These are phyloP conservation scores for Philhelius pedissequus DNA, from an alignment of 2,888 invertebrate species.

Conservation along the genomic window DNA sequence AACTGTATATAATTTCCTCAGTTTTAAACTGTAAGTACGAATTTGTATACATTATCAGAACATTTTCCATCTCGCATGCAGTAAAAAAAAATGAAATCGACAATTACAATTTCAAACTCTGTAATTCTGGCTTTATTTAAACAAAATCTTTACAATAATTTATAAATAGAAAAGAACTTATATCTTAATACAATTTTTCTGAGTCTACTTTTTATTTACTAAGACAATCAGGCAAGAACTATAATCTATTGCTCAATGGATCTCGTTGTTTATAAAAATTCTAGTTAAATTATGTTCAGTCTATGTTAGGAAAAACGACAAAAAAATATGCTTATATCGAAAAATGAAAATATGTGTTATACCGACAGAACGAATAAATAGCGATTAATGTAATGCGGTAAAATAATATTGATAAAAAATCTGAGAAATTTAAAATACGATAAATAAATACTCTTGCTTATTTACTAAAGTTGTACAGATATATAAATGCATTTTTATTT, in stretches of 20 bases:
- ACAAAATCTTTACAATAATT: conserved; percentile 40
- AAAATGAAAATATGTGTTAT: not conserved
- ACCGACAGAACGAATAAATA: conserved; percentile 16
- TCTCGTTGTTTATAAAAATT: conserved; percentile 46
- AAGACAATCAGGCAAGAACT: conserved; percentile 50
- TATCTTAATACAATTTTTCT: conserved; percentile 31
- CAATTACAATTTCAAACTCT: conserved; percentile 20
- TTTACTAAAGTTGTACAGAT: conserved; percentile 45
- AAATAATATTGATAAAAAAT: conserved; percentile 10
- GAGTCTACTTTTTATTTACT: conserved; percentile 33
- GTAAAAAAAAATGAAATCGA: too few relatives aligned
- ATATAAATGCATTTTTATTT: conserved; percentile 25
- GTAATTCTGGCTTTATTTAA: conserved; percentile 55
- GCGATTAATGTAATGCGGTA: conserved; percentile 22
- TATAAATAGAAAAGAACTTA: conserved; percentile 41
- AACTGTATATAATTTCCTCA: too few relatives aligned
- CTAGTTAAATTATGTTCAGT: conserved; percentile 56
- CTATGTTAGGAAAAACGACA: conserved; percentile 52
- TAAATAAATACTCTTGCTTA: conserved; percentile 65
- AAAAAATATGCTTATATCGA: conserved; percentile 1
- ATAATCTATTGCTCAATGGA: not conserved
- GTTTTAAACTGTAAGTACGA: too few relatives aligned
- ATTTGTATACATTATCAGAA: too few relatives aligned
- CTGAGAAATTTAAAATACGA: conserved; percentile 47
- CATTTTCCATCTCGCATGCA: too few relatives aligned